Conservation (phyloP, 1,140 invertebrate species). For the Tribolium castaneum region DNA sequence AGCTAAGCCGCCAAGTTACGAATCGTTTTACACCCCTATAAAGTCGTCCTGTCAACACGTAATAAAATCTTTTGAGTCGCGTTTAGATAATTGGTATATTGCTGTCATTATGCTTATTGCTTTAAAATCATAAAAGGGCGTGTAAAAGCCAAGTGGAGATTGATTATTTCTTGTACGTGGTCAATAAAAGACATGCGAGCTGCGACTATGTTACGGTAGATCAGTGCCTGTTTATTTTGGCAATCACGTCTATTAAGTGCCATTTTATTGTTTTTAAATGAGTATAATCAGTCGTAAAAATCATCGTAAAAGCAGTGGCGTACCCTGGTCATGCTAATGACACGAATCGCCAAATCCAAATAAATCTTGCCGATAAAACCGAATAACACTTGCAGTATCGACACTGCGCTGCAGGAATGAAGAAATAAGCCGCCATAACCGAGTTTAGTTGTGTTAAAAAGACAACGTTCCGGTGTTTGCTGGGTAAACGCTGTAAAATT, state of each 20-base stretch:
- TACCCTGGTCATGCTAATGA: not conserved
- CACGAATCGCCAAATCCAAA: not conserved
- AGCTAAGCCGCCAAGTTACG: conserved; percentile 31
- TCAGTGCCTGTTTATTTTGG: conserved; percentile 44
- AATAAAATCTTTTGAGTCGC: conserved; percentile 46
- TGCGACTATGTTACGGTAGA: conserved; percentile 7
- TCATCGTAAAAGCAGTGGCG: conserved; percentile 25
- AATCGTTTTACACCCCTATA: conserved; percentile 51
- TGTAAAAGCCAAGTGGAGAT: not conserved
- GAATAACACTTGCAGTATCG: not conserved
- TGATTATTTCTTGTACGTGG: conserved; percentile 1
- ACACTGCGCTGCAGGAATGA: not conserved
- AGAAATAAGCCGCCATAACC: not conserved
- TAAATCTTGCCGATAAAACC: not conserved
- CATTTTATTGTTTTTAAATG: conserved; percentile 46
- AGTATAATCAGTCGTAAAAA: conserved; percentile 39
- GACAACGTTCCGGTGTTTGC: not conserved
- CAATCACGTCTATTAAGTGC: conserved; percentile 43
- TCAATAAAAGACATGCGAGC: not conserved
- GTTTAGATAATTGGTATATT: conserved; percentile 49
- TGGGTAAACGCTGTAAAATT: not conserved
- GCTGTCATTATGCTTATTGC: conserved; percentile 36
- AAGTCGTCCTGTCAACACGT: conserved; percentile 50
- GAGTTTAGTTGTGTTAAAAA: not conserved
- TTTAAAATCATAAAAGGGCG: conserved; percentile 32